Evolutionary conservation across 2,797 vertebrate genomes (phyloP).

Genomic region (Rhadinocentrus ornatus): DNA sequence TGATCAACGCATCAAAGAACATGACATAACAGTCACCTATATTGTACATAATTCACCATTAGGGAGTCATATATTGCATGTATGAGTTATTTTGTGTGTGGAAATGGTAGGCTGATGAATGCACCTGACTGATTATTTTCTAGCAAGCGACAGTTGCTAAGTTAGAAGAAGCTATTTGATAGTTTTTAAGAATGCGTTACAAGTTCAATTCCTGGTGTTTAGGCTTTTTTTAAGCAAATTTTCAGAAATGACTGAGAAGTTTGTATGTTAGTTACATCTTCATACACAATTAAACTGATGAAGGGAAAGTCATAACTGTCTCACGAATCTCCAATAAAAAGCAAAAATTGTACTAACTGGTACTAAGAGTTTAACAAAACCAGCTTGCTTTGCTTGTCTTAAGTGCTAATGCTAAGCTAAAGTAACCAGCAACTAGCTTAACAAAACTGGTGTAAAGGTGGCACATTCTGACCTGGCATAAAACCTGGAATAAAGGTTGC

Average conservation of each 20-base stretch:
- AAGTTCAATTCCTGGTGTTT: not conserved
- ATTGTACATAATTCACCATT: conserved; percentile 26
- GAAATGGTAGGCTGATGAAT: not conserved
- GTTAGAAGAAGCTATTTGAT: not conserved
- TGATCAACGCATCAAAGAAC: conserved; percentile 45
- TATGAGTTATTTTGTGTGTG: not conserved
- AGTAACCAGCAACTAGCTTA: no score
- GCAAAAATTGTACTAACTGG: not conserved
- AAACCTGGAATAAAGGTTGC: not conserved
- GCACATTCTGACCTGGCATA: not conserved
- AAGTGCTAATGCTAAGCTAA: no score
- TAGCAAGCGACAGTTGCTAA: not conserved
- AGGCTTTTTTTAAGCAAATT: no score
- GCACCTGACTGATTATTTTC: not conserved
- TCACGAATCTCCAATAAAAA: not conserved
- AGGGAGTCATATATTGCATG: not conserved
- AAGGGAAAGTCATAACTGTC: not conserved
- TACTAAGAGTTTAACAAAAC: not conserved
- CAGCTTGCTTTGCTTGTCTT: no score
- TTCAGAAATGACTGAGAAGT: not conserved
- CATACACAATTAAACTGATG: not conserved
- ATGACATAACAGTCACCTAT: conserved; percentile 37
- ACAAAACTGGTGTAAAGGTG: no score
- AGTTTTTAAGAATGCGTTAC: not conserved
- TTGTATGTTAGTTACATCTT: not conserved